Evolutionary conservation across 2,888 invertebrate genomes (phyloP).

Genomic region (Mycogona germanica): DNA sequence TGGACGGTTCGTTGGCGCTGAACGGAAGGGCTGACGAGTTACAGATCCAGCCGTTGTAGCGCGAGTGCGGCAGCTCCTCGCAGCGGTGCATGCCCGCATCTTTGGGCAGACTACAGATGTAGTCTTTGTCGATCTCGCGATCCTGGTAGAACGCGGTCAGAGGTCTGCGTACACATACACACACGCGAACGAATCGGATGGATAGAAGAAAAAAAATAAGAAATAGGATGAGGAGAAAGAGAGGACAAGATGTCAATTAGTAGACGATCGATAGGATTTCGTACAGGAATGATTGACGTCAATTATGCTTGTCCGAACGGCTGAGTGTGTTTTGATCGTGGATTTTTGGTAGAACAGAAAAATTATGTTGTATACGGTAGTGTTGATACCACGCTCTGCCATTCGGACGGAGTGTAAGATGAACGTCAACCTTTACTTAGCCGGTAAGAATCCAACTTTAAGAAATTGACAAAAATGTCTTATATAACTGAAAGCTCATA

Average conservation of each 20-base stretch:
- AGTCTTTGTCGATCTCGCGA: conserved; percentile 61
- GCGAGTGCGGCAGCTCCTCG: conserved; percentile 61
- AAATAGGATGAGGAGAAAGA: not conserved
- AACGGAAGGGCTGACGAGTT: conserved; percentile 53
- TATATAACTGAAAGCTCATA: too few relatives aligned
- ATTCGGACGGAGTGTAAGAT: too few relatives aligned
- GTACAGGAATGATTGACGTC: too few relatives aligned
- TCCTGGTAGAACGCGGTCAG: conserved; percentile 61
- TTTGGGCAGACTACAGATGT: conserved; percentile 87
- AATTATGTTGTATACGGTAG: too few relatives aligned
- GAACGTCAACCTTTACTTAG: too few relatives aligned
- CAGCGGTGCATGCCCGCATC: conserved; percentile 94
- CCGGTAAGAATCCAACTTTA: too few relatives aligned
- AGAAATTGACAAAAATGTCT: too few relatives aligned
- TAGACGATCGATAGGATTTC: too few relatives aligned
- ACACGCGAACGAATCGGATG: not conserved
- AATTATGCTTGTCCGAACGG: too few relatives aligned
- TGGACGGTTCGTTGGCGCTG: conserved; percentile 30
- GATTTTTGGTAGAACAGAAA: too few relatives aligned
- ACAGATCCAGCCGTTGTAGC: conserved; percentile 59
- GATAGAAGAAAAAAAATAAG: not conserved
- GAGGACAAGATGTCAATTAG: conserved; percentile 7
- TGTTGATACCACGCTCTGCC: too few relatives aligned
- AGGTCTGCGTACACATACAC: conserved; percentile 30
- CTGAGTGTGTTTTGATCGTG: too few relatives aligned